Evolutionary conservation across 2,113 vertebrate genomes (phyloP), one percentile per base, ranked within the genome.

Genomic region (Phalacrocorax brasilianus): DNA sequence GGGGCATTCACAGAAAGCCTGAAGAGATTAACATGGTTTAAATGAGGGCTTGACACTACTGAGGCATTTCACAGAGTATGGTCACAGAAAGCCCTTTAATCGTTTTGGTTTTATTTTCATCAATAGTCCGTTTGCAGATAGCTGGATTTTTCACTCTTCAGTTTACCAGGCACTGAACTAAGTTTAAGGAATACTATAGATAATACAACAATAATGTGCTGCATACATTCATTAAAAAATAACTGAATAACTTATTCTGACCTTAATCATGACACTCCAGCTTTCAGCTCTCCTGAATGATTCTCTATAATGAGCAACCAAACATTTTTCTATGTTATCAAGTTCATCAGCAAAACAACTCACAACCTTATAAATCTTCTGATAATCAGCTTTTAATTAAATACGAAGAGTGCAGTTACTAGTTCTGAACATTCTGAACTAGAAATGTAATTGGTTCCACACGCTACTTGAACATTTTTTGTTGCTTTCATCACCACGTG

Each of bases 1-100:
- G 49, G 2, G 86, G 53, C 42, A 52, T 85, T 92, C 85, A 78
- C 79, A 91, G 53, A 66, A 94, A 91, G 91, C 61, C 49, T 94
- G 52, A 95, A 89, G 93, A 96, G 94, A 97, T 95, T 85, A 92
- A 86, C 42, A 50, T 86, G 44, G 65, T 56, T 97, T 96, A 96
- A 78, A 96, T 90, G 61, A 92, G 67, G 66, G 53, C 85, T 40
- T 95, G 95, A 82, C 93, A 80, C 59, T 55, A 84, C 62, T 28
- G 42, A 92, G 52, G 85, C 21, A 22, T 79, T 89, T 86, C 50
- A 91, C 53, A 75, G 79, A 85, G 77, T 5, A 27, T 5, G 19
- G 62, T 35, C 75, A 83, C 49, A 92, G 38, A 61, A 90, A 85
- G 58, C 27, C 42, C 62, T 67, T 55, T 22, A 82, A 82, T 78